phyloP scores from a whole-genome alignment of 1,140 invertebrate genomes.

The Gonatopus flavifemur region DNA sequence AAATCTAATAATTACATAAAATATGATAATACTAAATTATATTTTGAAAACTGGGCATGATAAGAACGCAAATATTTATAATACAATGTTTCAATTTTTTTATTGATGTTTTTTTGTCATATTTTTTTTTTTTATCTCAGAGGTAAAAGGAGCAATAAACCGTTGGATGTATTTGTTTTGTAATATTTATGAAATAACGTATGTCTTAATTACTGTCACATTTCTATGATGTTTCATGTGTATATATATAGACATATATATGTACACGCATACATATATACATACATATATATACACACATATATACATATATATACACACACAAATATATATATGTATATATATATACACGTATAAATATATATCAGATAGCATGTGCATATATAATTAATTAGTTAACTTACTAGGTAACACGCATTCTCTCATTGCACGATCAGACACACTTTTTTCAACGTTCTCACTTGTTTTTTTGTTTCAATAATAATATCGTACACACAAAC shows the following conservation, averaged over 20 bases:
- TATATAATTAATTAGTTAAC: conserved; percentile 46
- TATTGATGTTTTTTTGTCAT: too few species aligned
- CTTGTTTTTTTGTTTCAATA: conserved; percentile 22
- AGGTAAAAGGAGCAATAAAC: conserved; percentile 46
- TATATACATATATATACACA: conserved; percentile 11
- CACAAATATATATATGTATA: conserved; percentile 23
- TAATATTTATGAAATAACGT: conserved; percentile 49
- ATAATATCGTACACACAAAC: conserved; percentile 16
- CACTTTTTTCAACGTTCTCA: conserved; percentile 21
- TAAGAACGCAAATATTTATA: conserved; percentile 21
- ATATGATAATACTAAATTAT: too few species aligned
- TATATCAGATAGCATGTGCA: conserved; percentile 44
- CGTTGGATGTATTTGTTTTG: conserved; percentile 38
- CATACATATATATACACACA: conserved; percentile 12
- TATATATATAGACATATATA: conserved; percentile 30
- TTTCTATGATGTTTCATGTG: too few species aligned
- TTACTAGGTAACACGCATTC: conserved; percentile 34
- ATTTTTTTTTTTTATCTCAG: too few species aligned
- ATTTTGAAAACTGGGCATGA: background rate
- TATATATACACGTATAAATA: conserved; percentile 29
- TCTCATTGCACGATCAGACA: conserved; percentile 26
- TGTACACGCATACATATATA: too few species aligned
- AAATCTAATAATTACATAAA: too few species aligned
- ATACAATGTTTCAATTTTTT: conserved; percentile 40
- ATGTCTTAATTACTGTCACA: conserved; percentile 49